Evolutionary conservation across 2,888 invertebrate species (phyloP).

Genomic region (Poecilobothrus nobilitatus): DNA sequence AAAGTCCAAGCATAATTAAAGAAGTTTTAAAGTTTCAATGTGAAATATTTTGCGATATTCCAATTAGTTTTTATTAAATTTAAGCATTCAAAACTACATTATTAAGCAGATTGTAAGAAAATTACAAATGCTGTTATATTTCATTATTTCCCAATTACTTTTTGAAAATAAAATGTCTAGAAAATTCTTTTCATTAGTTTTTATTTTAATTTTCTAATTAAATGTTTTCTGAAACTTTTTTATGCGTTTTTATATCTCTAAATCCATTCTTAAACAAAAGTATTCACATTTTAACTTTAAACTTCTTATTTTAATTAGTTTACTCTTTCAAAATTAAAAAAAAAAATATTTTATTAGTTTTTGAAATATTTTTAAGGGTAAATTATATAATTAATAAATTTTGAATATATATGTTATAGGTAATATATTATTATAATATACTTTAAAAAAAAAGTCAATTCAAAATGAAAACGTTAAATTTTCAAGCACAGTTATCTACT

Average conservation of each 20-base stretch:
- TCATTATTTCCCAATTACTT: too few species aligned
- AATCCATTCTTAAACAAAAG: too few species aligned
- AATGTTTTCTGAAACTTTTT: too few species aligned
- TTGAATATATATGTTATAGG: background rate
- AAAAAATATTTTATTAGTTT: background rate
- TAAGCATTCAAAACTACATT: too few species aligned
- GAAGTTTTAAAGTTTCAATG: background rate
- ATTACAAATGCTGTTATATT: too few species aligned
- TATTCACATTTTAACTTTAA: slow-evolving; percentile 2
- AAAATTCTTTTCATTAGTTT: too few species aligned
- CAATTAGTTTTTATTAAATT: too few species aligned
- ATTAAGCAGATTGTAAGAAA: too few species aligned
- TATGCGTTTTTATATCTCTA: too few species aligned
- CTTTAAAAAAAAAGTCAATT: too few species aligned
- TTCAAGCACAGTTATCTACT: slow-evolving; percentile 1
- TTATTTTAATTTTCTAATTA: too few species aligned
- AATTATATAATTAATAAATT: background rate
- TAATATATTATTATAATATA: background rate
- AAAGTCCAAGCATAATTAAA: background rate
- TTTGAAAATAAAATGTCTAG: too few species aligned
- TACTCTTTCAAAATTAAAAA: background rate
- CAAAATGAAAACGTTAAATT: background rate
- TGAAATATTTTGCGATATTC: background rate
- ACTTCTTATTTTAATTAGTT: background rate
- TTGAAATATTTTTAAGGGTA: slow-evolving; percentile 3